phyloP scores from a whole-genome alignment of 92 coral and sea anemone species.

The Bergia puertoricense region DNA sequence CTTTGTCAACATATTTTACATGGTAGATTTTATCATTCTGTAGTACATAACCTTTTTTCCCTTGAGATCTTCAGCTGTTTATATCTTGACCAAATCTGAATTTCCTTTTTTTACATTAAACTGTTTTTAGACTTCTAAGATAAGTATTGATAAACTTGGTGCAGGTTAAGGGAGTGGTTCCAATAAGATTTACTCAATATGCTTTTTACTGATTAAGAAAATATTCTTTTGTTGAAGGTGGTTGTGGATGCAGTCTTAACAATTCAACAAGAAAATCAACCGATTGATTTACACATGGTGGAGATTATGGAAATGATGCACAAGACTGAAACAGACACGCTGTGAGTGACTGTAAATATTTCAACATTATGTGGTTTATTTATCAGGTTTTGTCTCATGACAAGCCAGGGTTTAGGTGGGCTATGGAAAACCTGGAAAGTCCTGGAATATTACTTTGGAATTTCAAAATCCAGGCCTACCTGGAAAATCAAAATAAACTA shows the following conservation, averaged over 20 bases:
- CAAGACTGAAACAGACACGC: constrained; percentile 90
- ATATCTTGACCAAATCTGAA: neutral
- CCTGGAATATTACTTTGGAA: too few relatives aligned
- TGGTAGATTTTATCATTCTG: neutral
- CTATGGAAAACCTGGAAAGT: too few relatives aligned
- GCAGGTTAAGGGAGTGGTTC: too few relatives aligned
- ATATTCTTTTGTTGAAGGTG: constrained; percentile 52
- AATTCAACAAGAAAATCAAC: constrained; percentile 74
- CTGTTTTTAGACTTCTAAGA: too few relatives aligned
- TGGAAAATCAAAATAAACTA: too few relatives aligned
- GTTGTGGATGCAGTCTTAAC: constrained; percentile 96
- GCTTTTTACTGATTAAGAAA: neutral
- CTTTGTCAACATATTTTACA: neutral
- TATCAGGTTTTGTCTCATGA: neutral
- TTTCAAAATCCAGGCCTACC: too few relatives aligned
- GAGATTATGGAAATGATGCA: constrained; percentile 99
- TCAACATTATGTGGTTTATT: neutral
- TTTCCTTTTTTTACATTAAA: too few relatives aligned
- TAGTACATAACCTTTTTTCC: neutral
- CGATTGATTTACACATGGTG: constrained; percentile 98
- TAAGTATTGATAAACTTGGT: too few relatives aligned
- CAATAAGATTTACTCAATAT: neutral
- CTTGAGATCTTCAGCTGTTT: neutral
- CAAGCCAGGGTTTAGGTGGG: neutral
- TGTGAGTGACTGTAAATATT: constrained; percentile 49